These are phyloP conservation scores for Nomia melanderi DNA, from an alignment of 1,140 invertebrate species.

Conservation along the genomic window DNA sequence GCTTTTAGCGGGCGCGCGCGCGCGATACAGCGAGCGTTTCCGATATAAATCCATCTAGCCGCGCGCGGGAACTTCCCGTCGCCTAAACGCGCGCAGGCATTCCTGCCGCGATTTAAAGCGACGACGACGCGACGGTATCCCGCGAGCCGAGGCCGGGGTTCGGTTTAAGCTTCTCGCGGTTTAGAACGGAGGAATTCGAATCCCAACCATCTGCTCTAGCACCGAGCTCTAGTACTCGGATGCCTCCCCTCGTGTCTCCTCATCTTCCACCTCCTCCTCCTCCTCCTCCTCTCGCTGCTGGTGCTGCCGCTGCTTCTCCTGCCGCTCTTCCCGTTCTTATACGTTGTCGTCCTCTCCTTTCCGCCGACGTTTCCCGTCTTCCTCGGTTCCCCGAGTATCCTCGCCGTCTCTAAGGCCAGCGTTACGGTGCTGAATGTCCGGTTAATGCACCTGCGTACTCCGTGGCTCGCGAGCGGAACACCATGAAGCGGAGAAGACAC, in stretches of 20 bases:
- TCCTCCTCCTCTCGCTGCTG: no score
- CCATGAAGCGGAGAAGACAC: slow-evolving; percentile 54
- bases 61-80: background rate
- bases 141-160: slow-evolving; percentile 34
- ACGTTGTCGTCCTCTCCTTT: slow-evolving; percentile 17
- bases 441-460: slow-evolving; percentile 78
- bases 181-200: slow-evolving; percentile 63
- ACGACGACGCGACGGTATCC: slow-evolving; percentile 15
- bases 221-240: slow-evolving; percentile 54
- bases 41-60: background rate
- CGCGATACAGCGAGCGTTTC: background rate
- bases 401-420: slow-evolving; percentile 62
- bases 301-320: no score
- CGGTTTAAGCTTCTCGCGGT: slow-evolving; percentile 53
- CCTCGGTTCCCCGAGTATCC: slow-evolving; percentile 36
- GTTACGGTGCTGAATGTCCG: slow-evolving; percentile 77
- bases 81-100: slow-evolving; percentile 13
- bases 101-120: slow-evolving; percentile 19
- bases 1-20: background rate
- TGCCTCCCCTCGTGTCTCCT: slow-evolving; percentile 14
- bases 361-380: slow-evolving; percentile 6
- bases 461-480: slow-evolving; percentile 63
- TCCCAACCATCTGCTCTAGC: slow-evolving; percentile 64
- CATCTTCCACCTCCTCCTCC: no score
- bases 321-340: slow-evolving; percentile 27